These are phyloP conservation scores for Ardeotis arabs DNA, from an alignment of 2,113 vertebrate genomes.

Conservation along the genomic window DNA sequence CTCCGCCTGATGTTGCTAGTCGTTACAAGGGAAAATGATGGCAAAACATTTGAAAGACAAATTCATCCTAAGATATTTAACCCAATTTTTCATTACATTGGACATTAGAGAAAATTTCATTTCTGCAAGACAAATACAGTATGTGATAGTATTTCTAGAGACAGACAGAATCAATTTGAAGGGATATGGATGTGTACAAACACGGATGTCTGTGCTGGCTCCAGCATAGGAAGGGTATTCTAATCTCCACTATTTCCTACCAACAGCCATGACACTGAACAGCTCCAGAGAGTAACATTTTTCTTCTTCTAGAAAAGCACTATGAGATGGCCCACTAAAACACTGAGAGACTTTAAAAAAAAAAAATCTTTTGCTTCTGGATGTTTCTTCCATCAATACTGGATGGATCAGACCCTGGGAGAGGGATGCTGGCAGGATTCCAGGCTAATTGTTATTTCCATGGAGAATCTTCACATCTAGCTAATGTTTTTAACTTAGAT, in stretches of 20 bases:
- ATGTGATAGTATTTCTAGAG: neutral
- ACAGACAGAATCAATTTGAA: slow-evolving; percentile 5
- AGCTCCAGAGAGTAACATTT: neutral
- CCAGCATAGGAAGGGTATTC: neutral
- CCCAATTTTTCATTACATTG: slow-evolving; percentile 12
- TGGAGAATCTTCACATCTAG: neutral
- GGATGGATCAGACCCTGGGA: neutral
- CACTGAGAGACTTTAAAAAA: neutral
- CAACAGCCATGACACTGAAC: neutral
- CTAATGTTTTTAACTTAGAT: neutral
- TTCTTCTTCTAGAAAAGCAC: neutral
- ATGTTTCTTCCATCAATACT: neutral
- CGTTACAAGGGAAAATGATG: neutral
- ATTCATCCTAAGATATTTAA: slow-evolving; percentile 1
- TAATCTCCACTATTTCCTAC: neutral
- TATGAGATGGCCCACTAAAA: neutral
- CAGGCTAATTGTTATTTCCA: neutral
- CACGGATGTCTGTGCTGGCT: neutral
- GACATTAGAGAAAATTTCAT: slow-evolving; percentile 29
- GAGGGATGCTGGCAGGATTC: neutral
- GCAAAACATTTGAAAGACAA: slow-evolving; percentile 30
- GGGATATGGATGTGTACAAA: neutral
- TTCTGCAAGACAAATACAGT: neutral
- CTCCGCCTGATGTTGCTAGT: neutral
- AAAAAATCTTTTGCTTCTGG: neutral